Conservation (phyloP, 2,888 invertebrate genomes). For the Exephanes ischioxanthus region DNA sequence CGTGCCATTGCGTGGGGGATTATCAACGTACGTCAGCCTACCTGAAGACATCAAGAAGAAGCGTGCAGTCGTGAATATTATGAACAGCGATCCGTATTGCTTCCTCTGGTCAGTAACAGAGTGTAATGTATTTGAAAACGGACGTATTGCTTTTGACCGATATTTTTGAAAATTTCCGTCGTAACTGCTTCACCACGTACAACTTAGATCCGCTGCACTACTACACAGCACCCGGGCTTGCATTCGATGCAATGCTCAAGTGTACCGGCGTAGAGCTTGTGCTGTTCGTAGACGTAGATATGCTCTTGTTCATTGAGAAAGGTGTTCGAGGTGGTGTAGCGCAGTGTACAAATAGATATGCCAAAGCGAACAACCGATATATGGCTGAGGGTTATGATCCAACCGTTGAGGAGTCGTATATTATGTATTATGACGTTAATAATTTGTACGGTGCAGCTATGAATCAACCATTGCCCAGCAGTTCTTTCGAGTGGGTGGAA, state of each 20-base stretch:
- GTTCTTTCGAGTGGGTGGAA: constrained; percentile 76
- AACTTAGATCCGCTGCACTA: constrained; percentile 61
- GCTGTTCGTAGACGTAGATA: constrained; percentile 49
- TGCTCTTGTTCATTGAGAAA: constrained; percentile 53
- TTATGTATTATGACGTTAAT: constrained; percentile 79
- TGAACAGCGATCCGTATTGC: neutral
- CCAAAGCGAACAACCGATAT: constrained; percentile 55
- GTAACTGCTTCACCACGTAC: constrained; percentile 43
- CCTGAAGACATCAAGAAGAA: neutral
- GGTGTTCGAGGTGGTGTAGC: constrained; percentile 58
- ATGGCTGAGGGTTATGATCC: constrained; percentile 42
- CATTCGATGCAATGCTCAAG: constrained; percentile 64
- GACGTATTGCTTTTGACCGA: constrained; percentile 49
- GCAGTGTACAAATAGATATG: constrained; percentile 54
- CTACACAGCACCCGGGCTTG: constrained; percentile 60
- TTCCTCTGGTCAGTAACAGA: constrained; percentile 4
- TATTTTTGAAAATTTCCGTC: constrained; percentile 66
- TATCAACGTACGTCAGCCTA: neutral
- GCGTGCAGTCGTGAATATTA: neutral
- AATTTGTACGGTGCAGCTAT: constrained; percentile 81
- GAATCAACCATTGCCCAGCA: constrained; percentile 75
- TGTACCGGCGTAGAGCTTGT: constrained; percentile 50
- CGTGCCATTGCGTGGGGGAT: neutral
- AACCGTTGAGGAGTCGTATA: constrained; percentile 68
- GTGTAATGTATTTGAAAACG: constrained; percentile 69